Base-by-base conservation (phyloP, 2,888 invertebrate genomes). In the Meiosimyza decipiens region DNA sequence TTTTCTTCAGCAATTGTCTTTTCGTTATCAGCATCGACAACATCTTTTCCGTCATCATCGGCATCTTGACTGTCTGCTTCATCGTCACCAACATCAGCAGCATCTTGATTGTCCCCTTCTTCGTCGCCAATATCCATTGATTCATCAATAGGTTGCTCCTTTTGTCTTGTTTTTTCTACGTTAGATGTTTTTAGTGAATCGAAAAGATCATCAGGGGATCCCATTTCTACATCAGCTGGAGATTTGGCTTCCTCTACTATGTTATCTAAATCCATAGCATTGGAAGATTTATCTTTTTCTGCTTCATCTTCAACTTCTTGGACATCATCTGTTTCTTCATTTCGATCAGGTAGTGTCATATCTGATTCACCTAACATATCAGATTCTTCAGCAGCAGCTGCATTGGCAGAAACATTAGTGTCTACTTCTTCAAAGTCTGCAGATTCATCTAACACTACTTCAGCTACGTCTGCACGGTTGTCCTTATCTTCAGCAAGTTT, bases 291-390 rank as follows among this genome's bases (percentile, higher is more conserved):
- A 52, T 76, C 77, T 9, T 73, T 73, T 55, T 74, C 78, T 6
- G 71, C 71, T 9, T 68, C 70, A n/a, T 71, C 76, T 12, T 66
- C 67, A 57, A 55, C 76, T 54, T 79, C 79, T 11, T 51, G 33
- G 28, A 28, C 28, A 28, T 28, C 28, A 28, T 28, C 28, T 4
- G 6, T 9, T 40, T 7, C 40, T 15, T 59, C 59, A 13, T 59
- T 13, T 11, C 70, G 72, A 28, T 59, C 74, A 59, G 71, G 84
- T 78, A 81, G 55, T 13, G 80, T 74, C 80, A 83, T 74, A 49
- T 85, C 83, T 2, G 83, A 80, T 73, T 86, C 85, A 12, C 81
- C 79, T 18, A 82, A 77, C 70, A 81, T 83, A 66, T 82, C 82
- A 28, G 80, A 79, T 73, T 83, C 82, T 1, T 82, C 81, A 0